Base-by-base conservation (phyloP, 2,113 vertebrate genomes). In the Scatophagus argus region DNA sequence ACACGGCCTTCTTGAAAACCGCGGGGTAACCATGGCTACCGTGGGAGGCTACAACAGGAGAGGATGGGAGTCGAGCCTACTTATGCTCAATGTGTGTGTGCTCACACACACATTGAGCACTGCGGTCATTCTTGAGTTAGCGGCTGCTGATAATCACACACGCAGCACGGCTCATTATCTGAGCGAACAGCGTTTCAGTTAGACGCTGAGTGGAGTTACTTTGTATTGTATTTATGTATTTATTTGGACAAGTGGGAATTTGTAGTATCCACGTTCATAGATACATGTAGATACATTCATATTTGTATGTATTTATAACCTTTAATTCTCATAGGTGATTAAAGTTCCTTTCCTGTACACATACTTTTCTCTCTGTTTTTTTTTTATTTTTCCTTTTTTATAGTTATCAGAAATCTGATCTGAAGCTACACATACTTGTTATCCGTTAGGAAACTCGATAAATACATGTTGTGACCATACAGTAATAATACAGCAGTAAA, bases 11-110 rank as follows among this genome's bases (percentile, higher is more conserved):
- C 64, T 75, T 76, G 77, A 79, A 77, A 85, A 89, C 47, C 32
- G 70, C 65, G 56, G 29, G 44, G 89, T 94, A 90, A 58, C 91
- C 90, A 92, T 93, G 87, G 88, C 49, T 84, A 94, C 87, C 3
- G 39, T 51, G 49, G 81, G 74, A 86, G 83, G 81, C 86, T 84
- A 85, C 68, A 78, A 84, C 62, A 86, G 72, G 84, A 78, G 64
- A 76, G 82, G 75, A 87, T 51, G 54, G 54, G 77, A 88, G 72
- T 81, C 60, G 46, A 82, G 75, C 56, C 79, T 78, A 72, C 82
- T 90, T 87, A 56, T 74, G 76, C n/a, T n/a, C n/a, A n/a, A n/a
- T n/a, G n/a, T n/a, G n/a, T n/a, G n/a, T 78, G 23, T 73, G 56
- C 51, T 65, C 36, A 9, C 27, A 43, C 27, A 59, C 67, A 60